Base-by-base conservation (phyloP, 1,140 invertebrate genomes). In the Drosophila ambigua region DNA sequence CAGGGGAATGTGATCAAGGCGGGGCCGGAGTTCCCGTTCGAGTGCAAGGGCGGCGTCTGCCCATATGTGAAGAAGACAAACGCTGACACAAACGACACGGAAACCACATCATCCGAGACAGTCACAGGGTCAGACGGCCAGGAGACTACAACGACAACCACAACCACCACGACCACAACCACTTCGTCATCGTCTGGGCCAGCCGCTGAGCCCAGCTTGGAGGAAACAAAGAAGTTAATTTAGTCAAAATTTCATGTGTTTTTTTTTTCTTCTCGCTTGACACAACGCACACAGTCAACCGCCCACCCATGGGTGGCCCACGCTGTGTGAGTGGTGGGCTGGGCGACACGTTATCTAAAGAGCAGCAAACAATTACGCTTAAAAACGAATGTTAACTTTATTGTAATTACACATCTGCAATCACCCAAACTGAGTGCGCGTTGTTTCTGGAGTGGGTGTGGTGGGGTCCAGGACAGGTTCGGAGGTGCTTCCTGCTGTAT, bases 11-110 rank as follows among this genome's bases (percentile, higher is more conserved):
- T 92, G 0, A 90, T 92, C 13, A 90, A 91, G 24, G 69, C 73
- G 46, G 83, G 82, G 3, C 94, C 94, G 0, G 92, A 94, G 67
- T 94, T 94, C 60, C 94, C 94, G 9, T 94, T 94, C 59, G 92
- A 93, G 61, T 94, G 94, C 83, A 93, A 93, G 85, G 94, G 93
- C 46, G 90, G 83, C 11, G 77, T 67, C 0, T 92, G 92, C 15
- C 90, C 91, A 1, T 92, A 77, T 59, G 85, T 66, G 8, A 77
- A 67, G 8, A 77, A 66, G 24, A 4, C 11, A 9, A 23, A 23
- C 5, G 24, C 4, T 23, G 58, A 39, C 4, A 8, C 20, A 1
- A 20, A 15, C 4, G 46, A 49, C 13, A 39, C 31, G 28, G 20
- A 35, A 6, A 35, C 48, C 23, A 15, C 28, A 8, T 35, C 20